These are phyloP conservation scores for Orthosia cruda DNA, from an alignment of 2,888 invertebrate species.

Conservation along the genomic window DNA sequence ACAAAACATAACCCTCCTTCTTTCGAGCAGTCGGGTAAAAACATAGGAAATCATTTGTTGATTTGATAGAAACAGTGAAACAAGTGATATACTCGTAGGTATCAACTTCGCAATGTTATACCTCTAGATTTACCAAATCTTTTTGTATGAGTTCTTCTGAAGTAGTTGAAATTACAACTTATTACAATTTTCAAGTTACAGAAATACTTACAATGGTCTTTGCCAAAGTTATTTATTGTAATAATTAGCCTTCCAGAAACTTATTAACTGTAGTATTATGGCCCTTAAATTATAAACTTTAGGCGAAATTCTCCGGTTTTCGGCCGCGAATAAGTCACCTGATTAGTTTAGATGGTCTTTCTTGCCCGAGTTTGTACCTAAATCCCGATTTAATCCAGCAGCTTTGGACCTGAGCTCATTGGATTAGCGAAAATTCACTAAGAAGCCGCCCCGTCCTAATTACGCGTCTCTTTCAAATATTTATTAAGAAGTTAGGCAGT, in stretches of 20 bases:
- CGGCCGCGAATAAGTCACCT: slow-evolving; percentile 72
- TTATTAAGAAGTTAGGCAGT: slow-evolving; percentile 66
- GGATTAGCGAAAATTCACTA: slow-evolving; percentile 72
- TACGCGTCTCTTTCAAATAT: slow-evolving; percentile 73
- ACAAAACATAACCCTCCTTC: too few relatives aligned
- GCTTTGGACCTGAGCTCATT: slow-evolving; percentile 59
- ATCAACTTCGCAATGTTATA: too few relatives aligned
- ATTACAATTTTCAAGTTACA: background rate
- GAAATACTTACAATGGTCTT: too few relatives aligned
- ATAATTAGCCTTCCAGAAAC: slow-evolving; percentile 15
- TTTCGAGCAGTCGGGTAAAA: too few relatives aligned
- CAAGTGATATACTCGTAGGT: too few relatives aligned
- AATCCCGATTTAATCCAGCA: slow-evolving; percentile 64
- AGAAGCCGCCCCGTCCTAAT: slow-evolving; percentile 69
- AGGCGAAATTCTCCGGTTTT: slow-evolving; percentile 25
- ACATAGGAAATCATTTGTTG: too few relatives aligned
- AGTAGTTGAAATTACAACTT: background rate
- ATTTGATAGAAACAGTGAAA: background rate
- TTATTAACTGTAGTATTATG: background rate
- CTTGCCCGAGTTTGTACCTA: slow-evolving; percentile 66
- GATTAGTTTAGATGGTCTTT: slow-evolving; percentile 78
- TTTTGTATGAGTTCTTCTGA: background rate
- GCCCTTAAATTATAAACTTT: slow-evolving; percentile 56
- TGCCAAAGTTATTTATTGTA: background rate
- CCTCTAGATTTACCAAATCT: too few relatives aligned